Base-by-base conservation (phyloP, 1,140 invertebrate species). In the Ips typographus region DNA sequence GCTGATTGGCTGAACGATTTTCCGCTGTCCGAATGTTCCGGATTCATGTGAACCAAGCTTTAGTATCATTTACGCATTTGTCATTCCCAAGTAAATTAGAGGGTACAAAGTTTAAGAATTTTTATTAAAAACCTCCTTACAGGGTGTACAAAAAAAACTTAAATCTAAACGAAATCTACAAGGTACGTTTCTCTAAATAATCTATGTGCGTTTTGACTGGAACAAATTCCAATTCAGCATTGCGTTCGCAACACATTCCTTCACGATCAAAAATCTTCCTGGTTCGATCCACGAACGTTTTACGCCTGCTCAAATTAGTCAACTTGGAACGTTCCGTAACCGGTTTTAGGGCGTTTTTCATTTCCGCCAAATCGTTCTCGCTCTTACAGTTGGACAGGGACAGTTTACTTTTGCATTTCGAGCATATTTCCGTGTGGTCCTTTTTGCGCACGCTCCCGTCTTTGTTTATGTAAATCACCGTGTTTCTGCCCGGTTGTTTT, bases 311-410 rank as follows among this genome's bases (percentile, higher is more conserved):
- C 38, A 22, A 22, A 74, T 56, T 65, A 36, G 70, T 72, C 22
- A 72, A 52, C 61, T 74, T 74, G n/a, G 71, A 74, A 41, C 70
- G 56, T 55, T 71, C 65, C 57, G 72, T 74, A 8, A 73, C 64
- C 1, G 73, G 74, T 49, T 60, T 72, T 42, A 71, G 52, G 22
- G 59, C 22, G 36, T 67, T 69, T 58, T 70, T 72, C 40, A 67
- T 38, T 22, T 68, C 59, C 2, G 47, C 58, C 36, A 71, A 47
- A 39, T 69, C 65, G 49, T 52, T 72, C 53, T 75, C 72, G 53
- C 71, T 72, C 60, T 72, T 75, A 51, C 70, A 70, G 2, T 39
- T 55, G 7, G 61, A 44, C 38, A 70, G 53, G 55, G 51, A 53
- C 1, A 73, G 52, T 59, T 66, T 72, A 2, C 40, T 40, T 49